These are phyloP conservation scores for Trinectes maculatus DNA, from an alignment of 2,113 vertebrate species.

Conservation along the genomic window DNA sequence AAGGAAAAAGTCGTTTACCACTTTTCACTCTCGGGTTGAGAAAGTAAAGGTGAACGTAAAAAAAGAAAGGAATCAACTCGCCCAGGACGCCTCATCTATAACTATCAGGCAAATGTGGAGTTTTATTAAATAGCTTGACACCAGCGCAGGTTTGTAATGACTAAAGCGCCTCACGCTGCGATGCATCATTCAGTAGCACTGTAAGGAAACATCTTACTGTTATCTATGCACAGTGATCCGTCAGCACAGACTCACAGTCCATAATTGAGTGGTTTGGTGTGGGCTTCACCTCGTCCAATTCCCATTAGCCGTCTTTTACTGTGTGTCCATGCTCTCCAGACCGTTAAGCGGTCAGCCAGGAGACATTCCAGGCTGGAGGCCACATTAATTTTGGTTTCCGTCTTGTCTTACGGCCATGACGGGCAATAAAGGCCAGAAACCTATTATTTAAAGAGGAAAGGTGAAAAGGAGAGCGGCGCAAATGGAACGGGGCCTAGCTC, in stretches of 20 bases:
- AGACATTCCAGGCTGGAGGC: slow-evolving; percentile 52
- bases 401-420: slow-evolving; percentile 64
- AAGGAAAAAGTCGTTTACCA: slow-evolving; percentile 39
- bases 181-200: slow-evolving; percentile 23
- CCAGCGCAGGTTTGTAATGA: slow-evolving; percentile 1
- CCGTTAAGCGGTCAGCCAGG: slow-evolving; percentile 64
- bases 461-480: slow-evolving; percentile 50
- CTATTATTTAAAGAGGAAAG: slow-evolving; percentile 63
- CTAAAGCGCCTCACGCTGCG: slow-evolving; percentile 1
- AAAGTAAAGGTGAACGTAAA: neutral
- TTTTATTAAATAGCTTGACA: slow-evolving; percentile 37
- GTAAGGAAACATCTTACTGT: slow-evolving; percentile 34
- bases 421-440: slow-evolving; percentile 51
- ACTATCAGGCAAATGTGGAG: slow-evolving; percentile 34
- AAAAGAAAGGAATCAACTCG: slow-evolving; percentile 2
- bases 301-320: slow-evolving; percentile 61
- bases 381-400: slow-evolving; percentile 72
- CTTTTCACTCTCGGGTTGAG: slow-evolving; percentile 47
- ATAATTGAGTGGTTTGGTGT: slow-evolving; percentile 62
- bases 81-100: slow-evolving; percentile 11
- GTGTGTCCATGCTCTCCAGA: slow-evolving; percentile 50
- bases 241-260: slow-evolving; percentile 48
- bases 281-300: slow-evolving; percentile 59
- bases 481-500: slow-evolving; percentile 48
- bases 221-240: slow-evolving; percentile 34